Evolutionary conservation across 2,797 vertebrate genomes (phyloP).

Genomic region (Sorex maritimensis): DNA sequence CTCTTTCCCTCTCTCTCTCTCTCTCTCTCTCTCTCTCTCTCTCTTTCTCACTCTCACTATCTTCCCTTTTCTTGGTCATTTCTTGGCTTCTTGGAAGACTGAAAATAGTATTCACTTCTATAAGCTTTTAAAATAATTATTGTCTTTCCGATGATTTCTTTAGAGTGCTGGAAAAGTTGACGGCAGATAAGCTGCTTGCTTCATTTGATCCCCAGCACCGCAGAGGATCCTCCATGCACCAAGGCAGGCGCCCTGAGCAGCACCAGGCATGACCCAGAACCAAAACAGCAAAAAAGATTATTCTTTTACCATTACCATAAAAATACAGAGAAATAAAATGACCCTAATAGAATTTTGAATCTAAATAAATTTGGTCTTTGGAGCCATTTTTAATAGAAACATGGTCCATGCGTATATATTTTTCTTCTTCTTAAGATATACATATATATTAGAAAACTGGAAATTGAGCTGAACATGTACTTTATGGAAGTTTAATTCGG

Average conservation of each 20-base stretch:
- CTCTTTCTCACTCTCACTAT: neutral
- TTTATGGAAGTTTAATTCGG: no score
- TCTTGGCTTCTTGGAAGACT: slow-evolving; percentile 21
- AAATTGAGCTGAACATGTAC: slow-evolving; percentile 24
- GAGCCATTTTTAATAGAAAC: slow-evolving; percentile 23
- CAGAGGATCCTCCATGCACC: no score
- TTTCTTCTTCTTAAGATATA: neutral
- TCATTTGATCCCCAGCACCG: no score
- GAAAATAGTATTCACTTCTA: neutral
- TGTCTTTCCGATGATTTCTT: neutral
- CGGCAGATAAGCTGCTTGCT: no score
- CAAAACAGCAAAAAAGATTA: no score
- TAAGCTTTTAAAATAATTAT: neutral
- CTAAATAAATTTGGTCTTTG: slow-evolving; percentile 16
- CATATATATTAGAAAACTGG: neutral
- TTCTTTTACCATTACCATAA: no score
- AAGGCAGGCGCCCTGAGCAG: no score
- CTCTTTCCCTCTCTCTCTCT: no score
- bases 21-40: no score
- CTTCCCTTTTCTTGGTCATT: neutral
- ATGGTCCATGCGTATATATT: neutral
- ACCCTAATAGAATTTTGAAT: slow-evolving; percentile 27
- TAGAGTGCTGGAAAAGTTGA: neutral
- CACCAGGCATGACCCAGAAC: no score
- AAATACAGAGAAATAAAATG: neutral